These are phyloP conservation scores for Drosophila leonis DNA, from an alignment of 2,888 invertebrate genomes.

Conservation along the genomic window DNA sequence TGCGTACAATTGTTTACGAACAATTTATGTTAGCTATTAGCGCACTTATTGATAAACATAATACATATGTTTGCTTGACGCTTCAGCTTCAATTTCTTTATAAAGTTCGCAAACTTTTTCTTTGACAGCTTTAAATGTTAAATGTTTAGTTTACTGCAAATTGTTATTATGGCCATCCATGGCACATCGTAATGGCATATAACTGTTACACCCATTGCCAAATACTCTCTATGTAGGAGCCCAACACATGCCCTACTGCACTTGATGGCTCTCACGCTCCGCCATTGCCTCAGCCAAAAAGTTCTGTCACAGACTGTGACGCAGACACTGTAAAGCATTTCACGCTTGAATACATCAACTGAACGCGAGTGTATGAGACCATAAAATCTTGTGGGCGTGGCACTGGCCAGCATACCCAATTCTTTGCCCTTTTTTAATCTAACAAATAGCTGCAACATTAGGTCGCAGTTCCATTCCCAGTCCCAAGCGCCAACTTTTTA, in stretches of 20 bases:
- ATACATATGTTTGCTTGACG: background rate
- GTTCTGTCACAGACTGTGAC: constrained; percentile 34
- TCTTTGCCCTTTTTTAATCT: constrained; percentile 60
- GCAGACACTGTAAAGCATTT: constrained; percentile 72
- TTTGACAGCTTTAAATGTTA: constrained; percentile 38
- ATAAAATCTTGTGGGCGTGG: constrained; percentile 25
- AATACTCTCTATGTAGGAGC: constrained; percentile 10
- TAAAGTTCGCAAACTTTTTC: constrained; percentile 7
- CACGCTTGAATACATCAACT: constrained; percentile 73
- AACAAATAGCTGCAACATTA: constrained; percentile 61
- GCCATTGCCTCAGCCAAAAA: background rate
- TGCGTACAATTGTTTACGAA: constrained; percentile 5
- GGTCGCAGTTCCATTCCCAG: constrained; percentile 3
- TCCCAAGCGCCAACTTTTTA: constrained; percentile 35
- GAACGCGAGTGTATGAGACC: constrained; percentile 43
- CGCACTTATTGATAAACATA: background rate
- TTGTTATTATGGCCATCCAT: constrained; percentile 56
- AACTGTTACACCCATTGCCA: constrained; percentile 23
- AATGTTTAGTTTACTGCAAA: constrained; percentile 27
- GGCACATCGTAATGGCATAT: constrained; percentile 45
- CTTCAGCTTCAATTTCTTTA: constrained; percentile 15
- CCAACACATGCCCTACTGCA: constrained; percentile 57
- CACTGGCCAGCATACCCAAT: constrained; percentile 16
- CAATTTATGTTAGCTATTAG: background rate
- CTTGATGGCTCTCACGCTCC: constrained; percentile 36